Conservation (phyloP, 2,888 invertebrate species). For the Cryptus viduatorius region DNA sequence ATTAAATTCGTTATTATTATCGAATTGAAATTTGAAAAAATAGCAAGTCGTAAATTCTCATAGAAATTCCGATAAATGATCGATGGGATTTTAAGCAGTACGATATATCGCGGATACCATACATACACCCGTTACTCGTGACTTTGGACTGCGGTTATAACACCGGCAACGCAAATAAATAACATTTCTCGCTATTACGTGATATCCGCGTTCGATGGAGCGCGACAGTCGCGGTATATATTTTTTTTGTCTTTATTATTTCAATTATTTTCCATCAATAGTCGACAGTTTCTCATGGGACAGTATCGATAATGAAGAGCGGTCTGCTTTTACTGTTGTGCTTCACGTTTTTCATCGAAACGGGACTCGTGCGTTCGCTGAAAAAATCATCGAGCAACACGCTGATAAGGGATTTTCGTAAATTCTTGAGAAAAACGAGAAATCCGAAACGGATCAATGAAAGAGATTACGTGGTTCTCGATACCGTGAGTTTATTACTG, state of each 20-base stretch:
- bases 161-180: slow-evolving; percentile 47
- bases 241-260: slow-evolving; percentile 25
- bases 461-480: slow-evolving; percentile 38
- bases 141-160: slow-evolving; percentile 50
- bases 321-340: slow-evolving; percentile 30
- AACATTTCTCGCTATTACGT: slow-evolving; percentile 49
- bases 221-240: slow-evolving; percentile 35
- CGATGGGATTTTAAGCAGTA: too few relatives aligned
- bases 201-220: slow-evolving; percentile 60
- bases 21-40: too few relatives aligned
- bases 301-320: slow-evolving; percentile 51
- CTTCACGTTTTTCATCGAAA: slow-evolving; percentile 29
- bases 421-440: slow-evolving; percentile 23
- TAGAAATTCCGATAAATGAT: too few relatives aligned
- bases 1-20: too few relatives aligned
- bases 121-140: slow-evolving; percentile 15
- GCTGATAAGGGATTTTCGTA: slow-evolving; percentile 41
- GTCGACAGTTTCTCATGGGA: slow-evolving; percentile 29
- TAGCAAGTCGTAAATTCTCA: too few relatives aligned
- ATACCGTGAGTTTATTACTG: slow-evolving; percentile 53
- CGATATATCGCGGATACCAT: neutral
- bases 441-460: slow-evolving; percentile 22
- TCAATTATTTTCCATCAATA: slow-evolving; percentile 29
- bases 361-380: neutral
- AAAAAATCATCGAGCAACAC: slow-evolving; percentile 21